phyloP scores from a whole-genome alignment of 2,888 invertebrate species.

The Willowsia nigromaculata region DNA sequence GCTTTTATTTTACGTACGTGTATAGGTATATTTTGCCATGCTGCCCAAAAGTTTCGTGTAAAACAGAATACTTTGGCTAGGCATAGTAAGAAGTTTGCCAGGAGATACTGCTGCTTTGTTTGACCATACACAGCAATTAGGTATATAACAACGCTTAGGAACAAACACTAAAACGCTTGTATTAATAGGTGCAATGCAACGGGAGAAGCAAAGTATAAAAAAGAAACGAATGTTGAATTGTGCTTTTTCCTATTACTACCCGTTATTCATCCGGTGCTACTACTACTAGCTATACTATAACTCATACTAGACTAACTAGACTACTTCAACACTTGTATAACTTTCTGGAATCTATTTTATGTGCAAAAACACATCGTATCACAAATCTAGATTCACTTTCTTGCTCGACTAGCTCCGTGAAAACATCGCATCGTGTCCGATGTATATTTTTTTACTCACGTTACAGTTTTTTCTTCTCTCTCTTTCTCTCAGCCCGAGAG shows the following conservation, averaged over 20 bases:
- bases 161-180: background rate
- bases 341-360: slow-evolving; percentile 63
- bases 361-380: slow-evolving; percentile 61
- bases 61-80: background rate
- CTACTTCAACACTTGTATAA: too few species aligned
- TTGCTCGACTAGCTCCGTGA: slow-evolving; percentile 64
- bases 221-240: background rate
- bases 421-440: slow-evolving; percentile 45
- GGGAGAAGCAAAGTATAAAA: background rate
- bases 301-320: background rate
- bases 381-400: slow-evolving; percentile 66
- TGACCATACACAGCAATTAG: background rate
- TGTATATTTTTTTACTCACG: background rate
- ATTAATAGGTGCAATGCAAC: background rate
- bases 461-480: background rate
- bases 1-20: background rate
- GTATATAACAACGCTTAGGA: background rate
- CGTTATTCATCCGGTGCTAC: background rate
- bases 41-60: background rate
- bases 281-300: background rate
- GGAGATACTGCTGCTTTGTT: background rate
- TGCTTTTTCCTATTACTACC: background rate
- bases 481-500: background rate
- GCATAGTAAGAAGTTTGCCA: background rate
- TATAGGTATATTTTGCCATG: background rate